Conservation (phyloP, 2,888 invertebrate species). For the Mylabris sibirica region DNA sequence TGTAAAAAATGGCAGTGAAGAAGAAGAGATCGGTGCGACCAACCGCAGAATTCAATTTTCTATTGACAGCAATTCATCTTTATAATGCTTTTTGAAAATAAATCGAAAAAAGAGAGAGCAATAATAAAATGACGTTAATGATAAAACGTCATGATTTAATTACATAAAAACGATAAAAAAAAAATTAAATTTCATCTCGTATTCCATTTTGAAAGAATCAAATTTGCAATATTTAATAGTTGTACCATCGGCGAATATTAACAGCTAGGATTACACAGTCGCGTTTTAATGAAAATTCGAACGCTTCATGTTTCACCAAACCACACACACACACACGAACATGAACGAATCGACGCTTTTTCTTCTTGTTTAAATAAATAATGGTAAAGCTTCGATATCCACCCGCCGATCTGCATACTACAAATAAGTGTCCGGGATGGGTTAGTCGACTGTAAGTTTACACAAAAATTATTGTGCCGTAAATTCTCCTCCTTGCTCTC, state of each 20-base stretch:
- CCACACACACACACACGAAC: not conserved
- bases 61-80: conserved; percentile 61
- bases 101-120: not conserved
- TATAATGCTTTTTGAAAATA: not conserved
- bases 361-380: not conserved
- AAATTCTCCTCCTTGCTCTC: not conserved
- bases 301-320: not conserved
- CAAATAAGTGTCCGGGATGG: conserved; percentile 4
- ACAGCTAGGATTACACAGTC: not conserved
- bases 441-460: conserved; percentile 8
- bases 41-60: conserved; percentile 75
- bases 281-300: not conserved
- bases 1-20: conserved; percentile 55
- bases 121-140: not conserved
- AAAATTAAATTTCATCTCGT: not conserved
- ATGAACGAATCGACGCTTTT: too few relatives aligned
- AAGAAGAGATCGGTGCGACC: conserved; percentile 68
- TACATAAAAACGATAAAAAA: not conserved
- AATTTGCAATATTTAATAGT: not conserved
- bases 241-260: not conserved
- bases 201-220: not conserved
- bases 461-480: conserved; percentile 12
- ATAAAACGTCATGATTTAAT: not conserved
- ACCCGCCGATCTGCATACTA: conserved; percentile 1
- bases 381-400: not conserved